These are phyloP conservation scores for Cheilosia vernalis DNA, from an alignment of 2,888 invertebrate genomes.

Conservation along the genomic window DNA sequence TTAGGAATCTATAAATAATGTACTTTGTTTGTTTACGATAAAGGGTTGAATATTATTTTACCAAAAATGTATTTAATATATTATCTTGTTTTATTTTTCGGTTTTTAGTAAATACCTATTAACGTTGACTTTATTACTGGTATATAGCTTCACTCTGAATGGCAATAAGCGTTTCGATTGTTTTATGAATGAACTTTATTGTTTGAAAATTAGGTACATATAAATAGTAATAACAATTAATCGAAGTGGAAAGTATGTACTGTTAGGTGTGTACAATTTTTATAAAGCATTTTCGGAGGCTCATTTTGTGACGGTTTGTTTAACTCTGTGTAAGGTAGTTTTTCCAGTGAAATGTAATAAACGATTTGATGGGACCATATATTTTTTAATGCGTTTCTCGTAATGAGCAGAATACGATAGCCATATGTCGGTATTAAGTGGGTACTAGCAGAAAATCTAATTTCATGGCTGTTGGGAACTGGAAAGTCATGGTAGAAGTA, in stretches of 20 bases:
- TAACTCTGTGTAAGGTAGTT: not conserved
- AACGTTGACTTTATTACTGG: slow-evolving; percentile 4
- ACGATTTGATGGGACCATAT: too few species aligned
- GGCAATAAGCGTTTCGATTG: not conserved
- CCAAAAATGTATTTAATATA: slow-evolving; percentile 19
- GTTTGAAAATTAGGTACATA: not conserved
- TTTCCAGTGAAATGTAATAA: not conserved
- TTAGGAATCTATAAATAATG: slow-evolving; percentile 14
- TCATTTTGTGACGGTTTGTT: slow-evolving; percentile 1
- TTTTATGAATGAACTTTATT: slow-evolving; percentile 8
- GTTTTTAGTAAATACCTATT: not conserved
- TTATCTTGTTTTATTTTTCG: not conserved
- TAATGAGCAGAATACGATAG: not conserved
- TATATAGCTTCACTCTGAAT: slow-evolving; percentile 15
- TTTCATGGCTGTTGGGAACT: not conserved
- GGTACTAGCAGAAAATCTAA: not conserved
- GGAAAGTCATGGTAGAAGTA: not conserved
- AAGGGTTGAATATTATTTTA: slow-evolving; percentile 24
- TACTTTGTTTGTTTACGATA: slow-evolving; percentile 12
- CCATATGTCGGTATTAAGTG: not conserved
- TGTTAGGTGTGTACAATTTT: not conserved
- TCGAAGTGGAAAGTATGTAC: not conserved
- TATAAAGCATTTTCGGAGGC: slow-evolving; percentile 6
- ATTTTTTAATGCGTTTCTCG: not conserved
- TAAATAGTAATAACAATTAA: slow-evolving; percentile 4